Percentiles rank a stretch among this genome's conserved stretches.
These are phyloP conservation scores for Zeugodacus cucurbitae DNA, from an alignment of 1,140 invertebrate species.

Conservation along the genomic window DNA sequence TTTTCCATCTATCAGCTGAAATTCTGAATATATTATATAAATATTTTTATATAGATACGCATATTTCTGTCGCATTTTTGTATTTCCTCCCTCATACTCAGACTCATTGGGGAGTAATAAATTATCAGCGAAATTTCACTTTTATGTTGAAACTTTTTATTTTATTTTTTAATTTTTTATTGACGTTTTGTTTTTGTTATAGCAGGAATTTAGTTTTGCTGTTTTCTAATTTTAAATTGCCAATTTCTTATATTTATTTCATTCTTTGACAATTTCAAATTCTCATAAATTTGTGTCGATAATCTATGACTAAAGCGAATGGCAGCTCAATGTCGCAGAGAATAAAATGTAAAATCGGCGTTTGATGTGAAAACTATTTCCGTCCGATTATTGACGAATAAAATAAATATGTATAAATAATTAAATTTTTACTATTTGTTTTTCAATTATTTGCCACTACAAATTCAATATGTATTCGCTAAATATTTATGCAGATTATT, in stretches of 20 bases:
- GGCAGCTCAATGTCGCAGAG: background rate
- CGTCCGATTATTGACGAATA: too few species aligned
- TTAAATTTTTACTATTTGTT: background rate
- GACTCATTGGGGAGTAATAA: background rate
- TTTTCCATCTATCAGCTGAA: too few species aligned
- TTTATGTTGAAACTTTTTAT: background rate
- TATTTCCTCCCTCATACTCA: background rate
- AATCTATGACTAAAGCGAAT: background rate
- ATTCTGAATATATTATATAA: too few species aligned
- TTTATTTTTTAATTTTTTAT: background rate
- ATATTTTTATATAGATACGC: background rate
- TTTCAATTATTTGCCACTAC: background rate
- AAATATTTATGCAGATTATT: slow-evolving; percentile 15
- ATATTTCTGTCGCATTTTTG: background rate
- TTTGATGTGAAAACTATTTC: too few species aligned
- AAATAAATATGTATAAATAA: too few species aligned
- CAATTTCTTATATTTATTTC: background rate
- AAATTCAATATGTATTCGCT: background rate
- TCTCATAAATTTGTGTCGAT: background rate
- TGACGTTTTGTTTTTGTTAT: background rate
- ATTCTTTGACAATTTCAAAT: background rate
- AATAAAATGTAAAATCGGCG: background rate
- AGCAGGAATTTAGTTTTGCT: background rate
- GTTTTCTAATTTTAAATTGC: background rate
- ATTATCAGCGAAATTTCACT: background rate